Conservation (phyloP, 2,888 invertebrate genomes). For the Mesodorylaimus sp. region DNA sequence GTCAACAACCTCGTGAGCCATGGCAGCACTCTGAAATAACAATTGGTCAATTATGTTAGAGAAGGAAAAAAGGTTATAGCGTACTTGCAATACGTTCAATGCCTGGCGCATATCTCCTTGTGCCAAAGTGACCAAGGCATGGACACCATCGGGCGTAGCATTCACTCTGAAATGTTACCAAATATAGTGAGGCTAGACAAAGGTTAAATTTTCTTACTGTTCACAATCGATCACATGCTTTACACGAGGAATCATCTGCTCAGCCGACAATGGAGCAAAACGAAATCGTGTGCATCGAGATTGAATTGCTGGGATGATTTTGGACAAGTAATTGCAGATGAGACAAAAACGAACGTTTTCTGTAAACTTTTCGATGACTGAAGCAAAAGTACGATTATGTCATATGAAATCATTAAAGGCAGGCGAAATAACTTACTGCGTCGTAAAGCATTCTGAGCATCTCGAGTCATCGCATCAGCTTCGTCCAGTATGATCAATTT, state of each 20-base stretch:
- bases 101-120: conserved; percentile 96
- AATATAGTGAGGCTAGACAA: background rate
- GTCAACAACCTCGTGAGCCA: conserved; percentile 69
- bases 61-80: background rate
- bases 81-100: conserved; percentile 67
- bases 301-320: conserved; percentile 94
- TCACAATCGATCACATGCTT: conserved; percentile 62
- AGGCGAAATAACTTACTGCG: conserved; percentile 44
- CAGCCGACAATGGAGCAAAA: conserved; percentile 67
- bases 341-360: conserved; percentile 95
- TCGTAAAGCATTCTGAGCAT: conserved; percentile 92
- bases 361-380: conserved; percentile 96
- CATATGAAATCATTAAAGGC: background rate
- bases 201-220: conserved; percentile 42
- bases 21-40: conserved; percentile 53
- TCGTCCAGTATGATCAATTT: conserved; percentile 93
- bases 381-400: conserved; percentile 20
- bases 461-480: conserved; percentile 98
- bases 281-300: conserved; percentile 90
- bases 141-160: conserved; percentile 66
- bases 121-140: conserved; percentile 67
- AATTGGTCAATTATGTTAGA: background rate
- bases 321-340: conserved; percentile 92
- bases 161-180: conserved; percentile 45
- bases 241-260: conserved; percentile 72